Evolutionary conservation across 2,888 invertebrate genomes (phyloP).

Genomic region (Microctonus hyperodae): DNA sequence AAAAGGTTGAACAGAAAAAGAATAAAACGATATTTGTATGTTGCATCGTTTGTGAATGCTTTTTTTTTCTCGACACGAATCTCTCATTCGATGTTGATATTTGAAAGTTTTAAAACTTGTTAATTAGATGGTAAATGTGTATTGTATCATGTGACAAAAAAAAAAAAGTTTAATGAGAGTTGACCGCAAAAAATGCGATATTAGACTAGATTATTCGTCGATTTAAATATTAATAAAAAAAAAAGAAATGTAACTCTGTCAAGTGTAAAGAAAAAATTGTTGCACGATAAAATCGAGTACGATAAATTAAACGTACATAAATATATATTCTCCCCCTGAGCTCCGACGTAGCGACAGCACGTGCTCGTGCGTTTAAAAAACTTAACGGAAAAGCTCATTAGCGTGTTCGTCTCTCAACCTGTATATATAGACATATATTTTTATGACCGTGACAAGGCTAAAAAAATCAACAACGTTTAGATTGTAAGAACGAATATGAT

Average conservation of each 20-base stretch:
- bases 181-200: not conserved
- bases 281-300: constrained; percentile 32
- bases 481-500: constrained; percentile 56
- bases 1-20: not conserved
- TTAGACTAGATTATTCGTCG: constrained; percentile 3
- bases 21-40: constrained; percentile 26
- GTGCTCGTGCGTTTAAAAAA: constrained; percentile 20
- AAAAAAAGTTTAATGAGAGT: constrained; percentile 6
- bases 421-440: constrained; percentile 55
- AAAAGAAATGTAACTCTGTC: constrained; percentile 16
- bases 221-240: not conserved
- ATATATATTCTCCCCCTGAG: constrained; percentile 40
- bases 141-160: constrained; percentile 24
- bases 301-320: constrained; percentile 21
- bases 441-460: constrained; percentile 61
- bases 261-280: constrained; percentile 4
- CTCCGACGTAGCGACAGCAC: constrained; percentile 22
- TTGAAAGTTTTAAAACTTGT: constrained; percentile 62
- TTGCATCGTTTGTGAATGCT: constrained; percentile 42
- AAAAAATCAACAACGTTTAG: constrained; percentile 49
- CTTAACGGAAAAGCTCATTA: not conserved
- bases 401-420: constrained; percentile 19
- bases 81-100: constrained; percentile 61
- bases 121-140: constrained; percentile 45
- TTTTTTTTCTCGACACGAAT: constrained; percentile 45